Conservation (phyloP, 2,888 invertebrate species). For the Eristalis arbustorum region DNA sequence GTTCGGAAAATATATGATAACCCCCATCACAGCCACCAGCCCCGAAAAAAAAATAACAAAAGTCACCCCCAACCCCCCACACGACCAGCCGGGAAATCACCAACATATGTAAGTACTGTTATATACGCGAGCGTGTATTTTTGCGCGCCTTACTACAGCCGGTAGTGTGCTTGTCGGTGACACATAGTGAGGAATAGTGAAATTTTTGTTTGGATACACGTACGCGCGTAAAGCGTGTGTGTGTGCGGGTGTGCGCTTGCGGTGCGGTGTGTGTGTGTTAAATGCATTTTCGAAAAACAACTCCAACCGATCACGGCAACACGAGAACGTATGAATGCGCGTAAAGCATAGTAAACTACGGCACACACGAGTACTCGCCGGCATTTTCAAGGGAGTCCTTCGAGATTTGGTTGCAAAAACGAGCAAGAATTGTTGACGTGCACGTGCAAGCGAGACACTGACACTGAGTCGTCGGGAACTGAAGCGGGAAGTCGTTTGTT, state of each 20-base stretch:
- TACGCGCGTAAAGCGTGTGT: not conserved
- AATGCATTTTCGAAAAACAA: conserved; percentile 30
- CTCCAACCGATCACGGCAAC: conserved; percentile 33
- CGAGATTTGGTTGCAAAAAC: conserved; percentile 9
- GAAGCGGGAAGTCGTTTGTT: not conserved
- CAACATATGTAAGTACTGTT: conserved; percentile 7
- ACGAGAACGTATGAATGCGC: conserved; percentile 35
- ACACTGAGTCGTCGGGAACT: conserved; percentile 7
- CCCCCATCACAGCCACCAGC: not conserved
- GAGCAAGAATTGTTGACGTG: not conserved
- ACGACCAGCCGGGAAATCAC: not conserved
- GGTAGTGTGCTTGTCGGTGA: not conserved
- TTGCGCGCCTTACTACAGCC: conserved; percentile 47
- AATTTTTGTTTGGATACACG: not conserved
- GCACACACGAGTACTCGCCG: conserved; percentile 3
- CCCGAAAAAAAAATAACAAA: conserved; percentile 7
- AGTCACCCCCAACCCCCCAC: not conserved
- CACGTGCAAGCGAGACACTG: conserved; percentile 25
- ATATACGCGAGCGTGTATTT: conserved; percentile 24
- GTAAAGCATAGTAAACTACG: conserved; percentile 28
- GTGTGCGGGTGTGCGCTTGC: not conserved
- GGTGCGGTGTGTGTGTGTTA: not conserved
- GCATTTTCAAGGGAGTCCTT: conserved; percentile 27
- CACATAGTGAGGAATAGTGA: not conserved
- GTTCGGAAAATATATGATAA: conserved; percentile 16